Conservation (phyloP, 2,888 invertebrate species). For the Sympetrum striolatum region DNA sequence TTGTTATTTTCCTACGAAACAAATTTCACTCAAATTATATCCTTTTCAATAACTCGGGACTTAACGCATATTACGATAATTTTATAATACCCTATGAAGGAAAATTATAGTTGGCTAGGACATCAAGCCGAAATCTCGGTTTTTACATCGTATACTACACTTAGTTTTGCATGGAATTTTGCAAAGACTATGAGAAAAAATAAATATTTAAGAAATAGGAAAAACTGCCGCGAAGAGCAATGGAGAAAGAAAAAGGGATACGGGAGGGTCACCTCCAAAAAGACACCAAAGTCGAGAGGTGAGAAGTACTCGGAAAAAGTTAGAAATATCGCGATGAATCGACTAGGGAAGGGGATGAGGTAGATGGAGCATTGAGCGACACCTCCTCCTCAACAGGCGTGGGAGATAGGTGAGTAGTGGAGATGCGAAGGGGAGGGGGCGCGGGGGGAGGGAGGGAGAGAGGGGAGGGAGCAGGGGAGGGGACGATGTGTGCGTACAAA, state of each 20-base stretch:
- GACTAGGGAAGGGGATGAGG: background rate
- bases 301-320: background rate
- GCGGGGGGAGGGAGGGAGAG: background rate
- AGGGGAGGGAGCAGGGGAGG: background rate
- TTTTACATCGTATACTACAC: too few relatives aligned
- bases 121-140: too few relatives aligned
- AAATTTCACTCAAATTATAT: too few relatives aligned
- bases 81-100: too few relatives aligned
- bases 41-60: too few relatives aligned
- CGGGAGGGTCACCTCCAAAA: background rate
- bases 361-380: background rate
- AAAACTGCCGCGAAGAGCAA: background rate
- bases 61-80: too few relatives aligned
- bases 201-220: background rate
- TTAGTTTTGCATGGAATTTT: too few relatives aligned
- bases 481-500: slow-evolving; percentile 22
- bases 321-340: background rate
- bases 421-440: background rate
- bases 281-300: background rate
- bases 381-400: background rate
- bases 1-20: too few relatives aligned
- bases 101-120: too few relatives aligned
- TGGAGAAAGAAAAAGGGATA: background rate
- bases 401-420: slow-evolving; percentile 7
- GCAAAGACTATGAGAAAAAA: background rate